phyloP scores from a whole-genome alignment of 2,797 vertebrate species.

The Thunnus albacares region DNA sequence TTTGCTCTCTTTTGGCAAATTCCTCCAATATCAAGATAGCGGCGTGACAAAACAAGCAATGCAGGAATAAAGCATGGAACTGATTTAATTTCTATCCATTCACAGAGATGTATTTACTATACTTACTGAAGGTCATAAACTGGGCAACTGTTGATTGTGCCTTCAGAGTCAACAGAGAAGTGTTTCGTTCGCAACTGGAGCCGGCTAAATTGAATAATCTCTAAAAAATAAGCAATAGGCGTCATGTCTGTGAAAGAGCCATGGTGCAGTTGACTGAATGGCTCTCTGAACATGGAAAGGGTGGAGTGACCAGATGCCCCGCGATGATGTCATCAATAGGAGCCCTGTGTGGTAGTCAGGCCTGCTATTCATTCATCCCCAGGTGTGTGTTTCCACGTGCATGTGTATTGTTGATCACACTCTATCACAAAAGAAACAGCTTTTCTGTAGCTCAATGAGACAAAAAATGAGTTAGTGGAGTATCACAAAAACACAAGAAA shows the following conservation, averaged over 20 bases:
- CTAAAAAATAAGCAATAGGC: constrained; percentile 73
- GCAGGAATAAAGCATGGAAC: constrained; percentile 13
- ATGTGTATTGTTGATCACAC: constrained; percentile 71
- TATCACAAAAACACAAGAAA: constrained; percentile 31
- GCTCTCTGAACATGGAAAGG: constrained; percentile 78
- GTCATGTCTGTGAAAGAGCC: constrained; percentile 73
- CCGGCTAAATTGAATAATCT: constrained; percentile 73
- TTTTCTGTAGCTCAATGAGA: constrained; percentile 55
- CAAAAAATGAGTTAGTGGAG: constrained; percentile 40
- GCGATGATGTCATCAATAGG: constrained; percentile 86
- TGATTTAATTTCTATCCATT: constrained; percentile 17
- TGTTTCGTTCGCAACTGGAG: constrained; percentile 55
- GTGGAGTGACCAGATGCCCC: constrained; percentile 80
- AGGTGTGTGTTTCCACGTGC: constrained; percentile 70
- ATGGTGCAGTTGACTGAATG: constrained; percentile 68
- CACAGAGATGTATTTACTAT: constrained; percentile 28
- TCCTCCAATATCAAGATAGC: constrained; percentile 37
- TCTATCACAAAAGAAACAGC: constrained; percentile 50
- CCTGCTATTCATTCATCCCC: constrained; percentile 77
- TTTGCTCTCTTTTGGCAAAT: constrained; percentile 41
- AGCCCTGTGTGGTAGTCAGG: constrained; percentile 82
- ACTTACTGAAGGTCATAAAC: constrained; percentile 30
- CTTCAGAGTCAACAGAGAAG: constrained; percentile 44
- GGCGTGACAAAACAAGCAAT: constrained; percentile 29
- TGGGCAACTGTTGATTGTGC: constrained; percentile 45